Evolutionary conservation across 2,113 vertebrate species (phyloP).

Genomic region (Mus spicilegus): DNA sequence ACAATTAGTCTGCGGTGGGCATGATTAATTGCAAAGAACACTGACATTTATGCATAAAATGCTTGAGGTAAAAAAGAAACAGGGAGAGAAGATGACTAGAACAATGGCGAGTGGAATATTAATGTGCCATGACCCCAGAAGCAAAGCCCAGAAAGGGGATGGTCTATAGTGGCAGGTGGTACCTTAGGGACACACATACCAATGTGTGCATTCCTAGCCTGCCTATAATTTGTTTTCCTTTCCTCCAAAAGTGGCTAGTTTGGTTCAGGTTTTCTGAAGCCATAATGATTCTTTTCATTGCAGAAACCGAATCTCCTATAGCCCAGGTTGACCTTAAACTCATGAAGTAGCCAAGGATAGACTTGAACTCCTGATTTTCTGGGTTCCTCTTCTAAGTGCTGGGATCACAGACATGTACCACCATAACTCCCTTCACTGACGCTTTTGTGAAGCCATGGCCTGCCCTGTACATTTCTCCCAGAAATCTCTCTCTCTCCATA

Average conservation of each 20-base stretch:
- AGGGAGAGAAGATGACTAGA: constrained; percentile 84
- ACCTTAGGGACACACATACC: constrained; percentile 61
- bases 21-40: constrained; percentile 89
- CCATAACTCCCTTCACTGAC: not conserved
- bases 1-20: constrained; percentile 88
- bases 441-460: not conserved
- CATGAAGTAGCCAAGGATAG: not conserved
- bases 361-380: not conserved
- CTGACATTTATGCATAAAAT: constrained; percentile 89
- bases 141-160: constrained; percentile 70
- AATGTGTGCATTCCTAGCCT: constrained; percentile 32
- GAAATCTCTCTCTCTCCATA: not conserved
- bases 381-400: not conserved
- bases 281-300: not conserved
- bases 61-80: constrained; percentile 89
- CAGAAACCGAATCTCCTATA: not conserved
- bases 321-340: not conserved
- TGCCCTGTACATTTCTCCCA: not conserved
- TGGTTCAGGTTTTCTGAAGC: constrained; percentile 37
- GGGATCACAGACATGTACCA: not conserved
- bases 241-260: not conserved
- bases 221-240: constrained; percentile 31
- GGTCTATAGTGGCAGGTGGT: constrained; percentile 78
- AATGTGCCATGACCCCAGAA: constrained; percentile 82
- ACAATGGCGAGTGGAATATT: constrained; percentile 84